Base-by-base conservation (phyloP, 1,140 invertebrate genomes). In the Elysia chlorotica region DNA sequence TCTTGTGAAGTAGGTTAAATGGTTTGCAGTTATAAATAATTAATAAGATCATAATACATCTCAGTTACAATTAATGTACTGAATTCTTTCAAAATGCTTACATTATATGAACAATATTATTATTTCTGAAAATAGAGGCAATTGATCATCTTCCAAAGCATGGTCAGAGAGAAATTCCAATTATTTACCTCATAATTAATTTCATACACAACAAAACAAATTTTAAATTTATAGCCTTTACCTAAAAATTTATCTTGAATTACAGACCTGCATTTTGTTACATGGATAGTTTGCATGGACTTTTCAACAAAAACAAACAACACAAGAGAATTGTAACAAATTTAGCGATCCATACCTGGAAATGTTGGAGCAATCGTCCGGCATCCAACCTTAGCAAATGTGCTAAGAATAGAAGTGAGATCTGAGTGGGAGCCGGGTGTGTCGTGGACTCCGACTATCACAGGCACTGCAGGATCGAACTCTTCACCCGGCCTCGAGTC, bases 291-390 rank as follows among this genome's bases (percentile, higher is more conserved):
- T n/a, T n/a, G n/a, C n/a, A n/a, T n/a, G n/a, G n/a, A n/a, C n/a
- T n/a, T n/a, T n/a, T n/a, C n/a, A n/a, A n/a, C n/a, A n/a, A 6
- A 14, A 2, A n/a, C 30, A 19, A 56, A 35, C 21, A 30, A n/a
- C 21, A 35, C 28, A 37, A 30, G 17, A 1, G n/a, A n/a, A n/a
- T n/a, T n/a, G n/a, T n/a, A n/a, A n/a, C n/a, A n/a, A n/a, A n/a
- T n/a, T n/a, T n/a, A n/a, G n/a, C n/a, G n/a, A n/a, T n/a, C n/a
- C n/a, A 70, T 23, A 79, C 77, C 73, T 77, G 77, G 77, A 71
- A 79, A 75, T 30, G 74, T 73, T 65, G 75, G 73, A 35, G 71
- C 73, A 41, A 79, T 61, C 2, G 76, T 75, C 38, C 77, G 48
- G 56, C 75, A 79, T 38, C 75, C 75, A n/a, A 72, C 28, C 38